Evolutionary conservation across 2,888 invertebrate genomes (phyloP).

Genomic region (Dusona sp.): DNA sequence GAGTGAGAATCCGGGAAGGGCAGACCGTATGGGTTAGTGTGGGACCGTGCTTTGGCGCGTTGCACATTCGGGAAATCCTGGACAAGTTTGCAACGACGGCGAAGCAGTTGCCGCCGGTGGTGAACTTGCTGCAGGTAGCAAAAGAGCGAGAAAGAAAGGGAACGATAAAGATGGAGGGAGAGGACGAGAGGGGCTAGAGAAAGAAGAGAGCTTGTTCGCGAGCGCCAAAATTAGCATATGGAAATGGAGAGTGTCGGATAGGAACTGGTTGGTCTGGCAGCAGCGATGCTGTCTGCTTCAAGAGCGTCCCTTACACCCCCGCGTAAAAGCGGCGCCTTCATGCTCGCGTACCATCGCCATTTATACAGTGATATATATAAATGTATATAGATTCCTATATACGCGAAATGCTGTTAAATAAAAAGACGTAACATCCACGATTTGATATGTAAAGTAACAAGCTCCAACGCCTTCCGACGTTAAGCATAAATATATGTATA

Average conservation of each 20-base stretch:
- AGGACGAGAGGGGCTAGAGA: constrained; percentile 21
- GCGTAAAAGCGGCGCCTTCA: constrained; percentile 49
- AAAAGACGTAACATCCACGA: constrained; percentile 6
- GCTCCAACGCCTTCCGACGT: background rate
- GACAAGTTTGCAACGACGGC: constrained; percentile 72
- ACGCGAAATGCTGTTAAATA: background rate
- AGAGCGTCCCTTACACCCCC: constrained; percentile 36
- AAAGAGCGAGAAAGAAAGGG: background rate
- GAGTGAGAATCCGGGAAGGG: constrained; percentile 43
- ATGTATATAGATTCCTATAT: background rate
- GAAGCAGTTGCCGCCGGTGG: constrained; percentile 65
- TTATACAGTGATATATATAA: background rate
- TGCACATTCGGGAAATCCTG: constrained; percentile 67
- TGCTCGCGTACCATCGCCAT: background rate
- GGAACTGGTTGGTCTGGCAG: constrained; percentile 54
- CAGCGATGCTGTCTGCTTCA: constrained; percentile 42
- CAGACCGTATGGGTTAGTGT: constrained; percentile 26
- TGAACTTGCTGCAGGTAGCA: constrained; percentile 50
- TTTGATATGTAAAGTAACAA: constrained; percentile 1
- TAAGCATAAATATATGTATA: background rate
- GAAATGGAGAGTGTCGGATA: constrained; percentile 66
- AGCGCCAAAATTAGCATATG: constrained; percentile 69
- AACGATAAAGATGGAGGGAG: constrained; percentile 21
- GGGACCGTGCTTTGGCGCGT: constrained; percentile 28
- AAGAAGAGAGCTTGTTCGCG: constrained; percentile 64